A percentile compares a stretch with the other conserved stretches of the same genome.
Evolutionary conservation across 2,888 invertebrate species (phyloP).

Genomic region (Torymus aiolomorphi): DNA sequence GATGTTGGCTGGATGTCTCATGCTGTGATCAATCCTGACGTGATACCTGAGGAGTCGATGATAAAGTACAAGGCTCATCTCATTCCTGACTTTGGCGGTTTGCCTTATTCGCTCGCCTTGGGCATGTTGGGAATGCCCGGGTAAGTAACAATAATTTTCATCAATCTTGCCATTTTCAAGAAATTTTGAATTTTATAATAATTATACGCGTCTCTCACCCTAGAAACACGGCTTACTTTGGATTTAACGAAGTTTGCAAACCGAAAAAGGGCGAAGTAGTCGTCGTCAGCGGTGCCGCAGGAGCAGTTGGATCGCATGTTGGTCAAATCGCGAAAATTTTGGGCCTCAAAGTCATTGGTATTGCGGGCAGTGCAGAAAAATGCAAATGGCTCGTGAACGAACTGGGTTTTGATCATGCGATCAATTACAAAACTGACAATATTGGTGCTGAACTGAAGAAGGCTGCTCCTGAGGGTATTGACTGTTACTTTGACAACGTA

Average conservation of each 20-base stretch:
- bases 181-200: too few relatives aligned
- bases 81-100: constrained; percentile 79
- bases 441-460: constrained; percentile 78
- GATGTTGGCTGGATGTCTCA: constrained; percentile 84
- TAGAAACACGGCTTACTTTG: constrained; percentile 86
- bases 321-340: constrained; percentile 86
- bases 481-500: constrained; percentile 88
- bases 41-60: fast-evolving
- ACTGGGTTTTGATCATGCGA: constrained; percentile 82
- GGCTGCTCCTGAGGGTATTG: constrained; percentile 83
- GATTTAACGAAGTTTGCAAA: constrained; percentile 82
- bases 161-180: too few relatives aligned
- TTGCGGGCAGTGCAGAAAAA: constrained; percentile 84
- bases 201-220: constrained; percentile 40
- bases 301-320: constrained; percentile 86
- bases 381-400: constrained; percentile 82
- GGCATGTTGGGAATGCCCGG: constrained; percentile 86
- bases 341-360: constrained; percentile 83
- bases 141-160: constrained; percentile 71
- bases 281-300: constrained; percentile 85
- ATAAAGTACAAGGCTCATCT: constrained; percentile 68
- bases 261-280: constrained; percentile 85
- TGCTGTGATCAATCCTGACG: constrained; percentile 75
- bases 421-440: constrained; percentile 84
- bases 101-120: constrained; percentile 81